phyloP scores from a whole-genome alignment of 1,140 invertebrate species.

The Heliconius hermathena region DNA sequence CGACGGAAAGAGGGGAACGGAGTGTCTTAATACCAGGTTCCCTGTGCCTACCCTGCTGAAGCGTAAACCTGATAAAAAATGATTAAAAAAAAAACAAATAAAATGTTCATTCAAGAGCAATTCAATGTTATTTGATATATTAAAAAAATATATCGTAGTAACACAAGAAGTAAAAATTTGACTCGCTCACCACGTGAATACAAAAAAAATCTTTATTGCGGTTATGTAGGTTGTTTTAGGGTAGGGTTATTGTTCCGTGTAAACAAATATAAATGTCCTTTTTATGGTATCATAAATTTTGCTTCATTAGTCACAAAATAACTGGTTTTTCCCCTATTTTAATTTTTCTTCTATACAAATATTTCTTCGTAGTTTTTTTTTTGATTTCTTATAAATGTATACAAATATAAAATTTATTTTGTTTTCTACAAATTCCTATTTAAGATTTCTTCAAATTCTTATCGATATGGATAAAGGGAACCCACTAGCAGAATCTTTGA shows the following conservation, averaged over 20 bases:
- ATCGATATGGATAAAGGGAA: too few relatives aligned
- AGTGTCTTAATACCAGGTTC: too few relatives aligned
- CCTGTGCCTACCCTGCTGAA: too few relatives aligned
- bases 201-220: conserved; percentile 26
- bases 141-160: conserved; percentile 25
- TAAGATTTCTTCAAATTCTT: too few relatives aligned
- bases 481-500: too few relatives aligned
- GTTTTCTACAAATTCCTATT: too few relatives aligned
- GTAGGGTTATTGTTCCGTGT: conserved; percentile 16
- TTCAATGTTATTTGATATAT: conserved; percentile 31
- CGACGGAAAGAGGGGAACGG: too few relatives aligned
- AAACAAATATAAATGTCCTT: conserved; percentile 30
- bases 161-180: conserved; percentile 24
- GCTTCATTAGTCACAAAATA: conserved; percentile 1
- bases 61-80: too few relatives aligned
- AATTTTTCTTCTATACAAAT: neutral
- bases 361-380: too few relatives aligned
- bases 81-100: too few relatives aligned
- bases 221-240: conserved; percentile 36
- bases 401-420: too few relatives aligned
- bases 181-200: conserved; percentile 23
- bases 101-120: conserved; percentile 12
- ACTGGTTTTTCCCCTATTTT: neutral
- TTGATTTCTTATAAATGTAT: too few relatives aligned
- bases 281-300: conserved; percentile 30